Base-by-base conservation (phyloP, 2,888 invertebrate species). In the Eupelmus urozonus region DNA sequence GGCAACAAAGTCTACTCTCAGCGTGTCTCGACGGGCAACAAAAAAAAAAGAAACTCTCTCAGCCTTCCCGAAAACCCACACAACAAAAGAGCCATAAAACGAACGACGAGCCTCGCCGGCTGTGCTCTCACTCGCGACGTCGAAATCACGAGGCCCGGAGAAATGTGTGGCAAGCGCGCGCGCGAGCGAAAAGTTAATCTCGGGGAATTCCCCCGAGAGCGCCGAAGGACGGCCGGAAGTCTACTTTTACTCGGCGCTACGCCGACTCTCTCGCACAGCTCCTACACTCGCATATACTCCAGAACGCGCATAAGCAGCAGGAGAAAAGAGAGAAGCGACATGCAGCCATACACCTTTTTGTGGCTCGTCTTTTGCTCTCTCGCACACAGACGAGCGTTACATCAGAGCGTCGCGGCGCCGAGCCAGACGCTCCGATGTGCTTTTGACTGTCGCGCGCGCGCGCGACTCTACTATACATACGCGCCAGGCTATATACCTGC, bases 151-250 rank as follows among this genome's bases (percentile, higher is more conserved):
- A n/a, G 49, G n/a, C 25, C 16, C 29, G 59, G 59, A 72, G 60
- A 78, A 69, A 73, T 57, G 63, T 71, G 65, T 72, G 78, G 73
- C 73, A 63, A 45, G 20, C 45, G 1, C 18, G n/a, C n/a, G n/a
- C n/a, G n/a, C n/a, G n/a, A n/a, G n/a, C 25, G 7, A 51, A 66
- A 63, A 53, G 63, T 55, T 55, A 49, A 72, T 67, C 67, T 59
- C 76, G 69, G 77, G 81, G 77, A 71, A 79, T 81, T 77, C 74
- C 73, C 65, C 55, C 3, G 60, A 13, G 71, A 59, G 27, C 53
- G 65, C 65, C 71, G 75, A 76, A 79, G 78, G 78, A 80, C 72
- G 80, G 76, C 72, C 78, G 80, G 80, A 80, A 80, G 78, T 80
- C 76, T 78, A 72, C 76, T 76, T 80, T 74, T 76, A 76, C 76